phyloP scores from a whole-genome alignment of 2,113 vertebrate genomes.

The Tenebrosternarchus preto region DNA sequence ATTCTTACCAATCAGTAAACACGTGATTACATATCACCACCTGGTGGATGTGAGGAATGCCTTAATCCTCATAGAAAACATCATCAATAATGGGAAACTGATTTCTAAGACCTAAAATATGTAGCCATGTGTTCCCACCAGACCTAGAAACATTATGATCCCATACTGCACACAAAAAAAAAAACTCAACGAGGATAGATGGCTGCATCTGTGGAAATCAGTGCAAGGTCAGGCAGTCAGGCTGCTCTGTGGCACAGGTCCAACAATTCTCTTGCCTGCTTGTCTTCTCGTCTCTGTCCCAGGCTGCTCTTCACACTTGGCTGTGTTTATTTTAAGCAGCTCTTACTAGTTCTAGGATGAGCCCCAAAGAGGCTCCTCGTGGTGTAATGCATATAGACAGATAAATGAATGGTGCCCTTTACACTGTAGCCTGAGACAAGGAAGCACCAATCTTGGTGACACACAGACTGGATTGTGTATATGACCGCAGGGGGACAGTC shows the following conservation, averaged over 20 bases:
- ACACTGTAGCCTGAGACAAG: constrained; percentile 6
- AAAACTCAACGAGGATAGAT: background rate
- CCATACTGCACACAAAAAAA: background rate
- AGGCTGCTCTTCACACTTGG: constrained; percentile 20
- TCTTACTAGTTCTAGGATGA: constrained; percentile 26
- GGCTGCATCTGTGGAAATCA: background rate
- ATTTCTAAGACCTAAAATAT: background rate
- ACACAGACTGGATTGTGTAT: background rate
- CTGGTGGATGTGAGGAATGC: constrained; percentile 25
- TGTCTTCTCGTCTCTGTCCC: background rate
- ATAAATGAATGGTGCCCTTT: background rate
- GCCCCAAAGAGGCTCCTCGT: background rate
- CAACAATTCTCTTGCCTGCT: constrained; percentile 17
- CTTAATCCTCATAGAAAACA: background rate
- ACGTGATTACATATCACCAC: constrained; percentile 18
- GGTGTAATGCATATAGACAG: background rate
- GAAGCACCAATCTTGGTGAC: constrained; percentile 11
- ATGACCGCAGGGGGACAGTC: constrained; percentile 8
- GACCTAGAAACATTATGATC: background rate
- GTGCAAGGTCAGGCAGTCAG: constrained; percentile 25
- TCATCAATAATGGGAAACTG: background rate
- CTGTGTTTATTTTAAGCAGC: constrained; percentile 47
- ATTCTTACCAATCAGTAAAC: background rate
- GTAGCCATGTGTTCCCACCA: background rate
- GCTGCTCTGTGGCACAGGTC: constrained; percentile 20